A percentile compares a stretch with the other conserved stretches of the same genome.
phyloP scores from a whole-genome alignment of 2,797 vertebrate genomes.

The Lates japonicus region DNA sequence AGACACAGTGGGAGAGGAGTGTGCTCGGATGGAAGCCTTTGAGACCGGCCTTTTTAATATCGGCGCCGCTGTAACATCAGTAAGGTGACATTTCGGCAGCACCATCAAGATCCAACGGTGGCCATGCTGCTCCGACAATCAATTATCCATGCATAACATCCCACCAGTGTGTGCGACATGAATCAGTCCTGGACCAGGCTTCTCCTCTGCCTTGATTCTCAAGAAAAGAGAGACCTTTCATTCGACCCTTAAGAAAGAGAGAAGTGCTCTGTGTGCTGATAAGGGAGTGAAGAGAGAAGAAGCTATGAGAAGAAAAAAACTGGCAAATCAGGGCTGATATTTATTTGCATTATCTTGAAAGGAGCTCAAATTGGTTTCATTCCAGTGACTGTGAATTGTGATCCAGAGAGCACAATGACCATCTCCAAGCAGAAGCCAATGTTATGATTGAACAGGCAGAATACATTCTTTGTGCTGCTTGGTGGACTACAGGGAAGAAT shows the following conservation, averaged over 20 bases:
- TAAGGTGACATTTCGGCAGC: constrained; percentile 90
- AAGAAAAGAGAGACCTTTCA: constrained; percentile 79
- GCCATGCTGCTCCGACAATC: constrained; percentile 87
- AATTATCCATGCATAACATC: constrained; percentile 89
- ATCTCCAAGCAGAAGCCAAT: constrained; percentile 57
- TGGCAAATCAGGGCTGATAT: constrained; percentile 77
- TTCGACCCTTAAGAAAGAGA: constrained; percentile 81
- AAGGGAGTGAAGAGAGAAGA: constrained; percentile 68
- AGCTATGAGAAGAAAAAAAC: constrained; percentile 52
- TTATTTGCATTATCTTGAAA: constrained; percentile 85
- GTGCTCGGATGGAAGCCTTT: constrained; percentile 84
- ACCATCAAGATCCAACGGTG: constrained; percentile 87
- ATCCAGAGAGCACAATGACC: constrained; percentile 72
- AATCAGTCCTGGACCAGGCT: constrained; percentile 81
- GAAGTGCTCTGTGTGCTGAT: constrained; percentile 79
- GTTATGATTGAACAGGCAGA: constrained; percentile 59
- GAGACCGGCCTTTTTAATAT: constrained; percentile 87
- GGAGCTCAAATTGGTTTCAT: constrained; percentile 76
- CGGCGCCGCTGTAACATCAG: constrained; percentile 87
- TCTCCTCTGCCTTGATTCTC: constrained; percentile 80
- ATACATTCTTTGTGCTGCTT: constrained; percentile 61
- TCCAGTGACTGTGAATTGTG: constrained; percentile 71
- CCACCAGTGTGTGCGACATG: constrained; percentile 86
- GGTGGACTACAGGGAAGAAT: constrained; percentile 61
- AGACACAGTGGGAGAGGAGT: constrained; percentile 84